Evolutionary conservation across 2,797 vertebrate genomes (phyloP).

Genomic region (Mus spretus): DNA sequence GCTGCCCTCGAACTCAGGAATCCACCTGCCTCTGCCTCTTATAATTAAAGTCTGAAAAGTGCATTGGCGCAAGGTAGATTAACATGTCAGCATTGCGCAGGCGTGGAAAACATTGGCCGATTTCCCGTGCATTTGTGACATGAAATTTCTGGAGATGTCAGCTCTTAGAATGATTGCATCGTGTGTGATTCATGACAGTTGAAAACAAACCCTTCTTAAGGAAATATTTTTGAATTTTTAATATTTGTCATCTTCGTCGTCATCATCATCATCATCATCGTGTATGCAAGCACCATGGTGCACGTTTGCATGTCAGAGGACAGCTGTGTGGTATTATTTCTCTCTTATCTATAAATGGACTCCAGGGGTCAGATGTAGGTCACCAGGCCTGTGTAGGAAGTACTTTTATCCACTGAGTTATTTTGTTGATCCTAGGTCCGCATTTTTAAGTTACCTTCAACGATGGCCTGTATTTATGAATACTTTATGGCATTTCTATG

Average conservation of each 20-base stretch:
- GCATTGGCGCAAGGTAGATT: not conserved
- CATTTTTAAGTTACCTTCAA: not conserved
- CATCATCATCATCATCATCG: too few relatives aligned
- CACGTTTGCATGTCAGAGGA: not conserved
- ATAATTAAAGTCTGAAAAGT: not conserved
- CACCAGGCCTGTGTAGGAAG: not conserved
- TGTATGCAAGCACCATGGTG: not conserved
- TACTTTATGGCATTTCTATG: not conserved
- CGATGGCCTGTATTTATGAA: not conserved
- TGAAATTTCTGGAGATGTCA: not conserved
- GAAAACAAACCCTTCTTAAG: not conserved
- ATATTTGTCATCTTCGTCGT: not conserved
- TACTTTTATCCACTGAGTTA: not conserved
- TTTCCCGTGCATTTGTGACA: not conserved
- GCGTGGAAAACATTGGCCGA: not conserved
- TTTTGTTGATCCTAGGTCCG: not conserved
- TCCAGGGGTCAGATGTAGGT: not conserved
- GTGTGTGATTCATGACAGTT: not conserved
- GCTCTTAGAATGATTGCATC: not conserved
- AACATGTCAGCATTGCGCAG: not conserved
- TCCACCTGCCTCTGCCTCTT: too few relatives aligned
- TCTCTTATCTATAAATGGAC: not conserved
- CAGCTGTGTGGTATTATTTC: not conserved
- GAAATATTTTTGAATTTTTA: not conserved
- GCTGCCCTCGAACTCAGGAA: too few relatives aligned